phyloP scores from a whole-genome alignment of 1,140 invertebrate species.

The Drosophila varians region DNA sequence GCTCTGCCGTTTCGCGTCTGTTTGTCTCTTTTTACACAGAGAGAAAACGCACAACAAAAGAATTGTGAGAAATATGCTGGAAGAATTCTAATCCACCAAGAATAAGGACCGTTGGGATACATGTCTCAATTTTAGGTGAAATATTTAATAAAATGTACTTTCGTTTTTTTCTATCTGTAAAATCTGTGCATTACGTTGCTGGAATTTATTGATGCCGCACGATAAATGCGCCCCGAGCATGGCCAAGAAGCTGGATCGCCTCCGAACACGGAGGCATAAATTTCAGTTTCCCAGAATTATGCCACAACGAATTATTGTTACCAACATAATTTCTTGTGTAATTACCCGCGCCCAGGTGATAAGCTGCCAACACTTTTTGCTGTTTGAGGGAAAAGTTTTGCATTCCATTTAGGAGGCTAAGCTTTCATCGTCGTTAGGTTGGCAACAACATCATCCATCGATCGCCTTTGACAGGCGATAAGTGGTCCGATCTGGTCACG shows the following conservation, averaged over 20 bases:
- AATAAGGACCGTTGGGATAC: too few species aligned
- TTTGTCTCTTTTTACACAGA: slow-evolving; percentile 1
- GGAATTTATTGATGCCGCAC: slow-evolving; percentile 78
- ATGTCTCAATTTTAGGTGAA: too few species aligned
- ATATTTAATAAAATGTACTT: too few species aligned
- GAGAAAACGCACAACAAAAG: background rate
- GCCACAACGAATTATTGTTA: slow-evolving; percentile 74
- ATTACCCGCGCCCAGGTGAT: slow-evolving; percentile 70
- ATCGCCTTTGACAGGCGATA: slow-evolving; percentile 72
- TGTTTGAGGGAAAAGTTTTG: slow-evolving; percentile 47
- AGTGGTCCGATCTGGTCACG: slow-evolving; percentile 62
- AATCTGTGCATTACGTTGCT: slow-evolving; percentile 22
- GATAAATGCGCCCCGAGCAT: slow-evolving; percentile 76
- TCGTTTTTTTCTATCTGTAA: background rate
- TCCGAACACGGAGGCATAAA: slow-evolving; percentile 60
- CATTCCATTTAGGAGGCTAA: slow-evolving; percentile 12
- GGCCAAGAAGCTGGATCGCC: slow-evolving; percentile 27
- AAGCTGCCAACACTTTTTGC: slow-evolving; percentile 64
- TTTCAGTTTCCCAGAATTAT: slow-evolving; percentile 77
- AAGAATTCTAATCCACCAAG: background rate
- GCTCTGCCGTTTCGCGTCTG: slow-evolving; percentile 30
- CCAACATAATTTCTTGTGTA: slow-evolving; percentile 73
- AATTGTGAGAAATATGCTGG: background rate
- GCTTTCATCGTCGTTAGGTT: slow-evolving; percentile 42
- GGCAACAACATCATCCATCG: slow-evolving; percentile 68